Percentiles rank a stretch among this genome's conserved stretches.
phyloP scores from a whole-genome alignment of 2,888 invertebrate species.

The Watsonalla binaria region DNA sequence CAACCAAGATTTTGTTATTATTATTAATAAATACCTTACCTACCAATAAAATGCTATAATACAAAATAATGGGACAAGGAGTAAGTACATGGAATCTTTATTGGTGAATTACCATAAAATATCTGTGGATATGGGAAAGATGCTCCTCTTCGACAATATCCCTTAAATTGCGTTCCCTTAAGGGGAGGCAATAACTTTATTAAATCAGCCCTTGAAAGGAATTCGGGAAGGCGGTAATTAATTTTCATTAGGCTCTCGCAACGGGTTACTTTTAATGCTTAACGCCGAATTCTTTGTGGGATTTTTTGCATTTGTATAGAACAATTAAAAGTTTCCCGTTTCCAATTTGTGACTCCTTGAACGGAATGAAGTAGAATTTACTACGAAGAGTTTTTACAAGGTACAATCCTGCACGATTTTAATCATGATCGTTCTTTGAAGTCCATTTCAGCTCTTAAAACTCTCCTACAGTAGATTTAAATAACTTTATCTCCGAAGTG shows the following conservation, averaged over 20 bases:
- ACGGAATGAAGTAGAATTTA: neutral
- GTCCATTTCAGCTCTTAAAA: too few relatives aligned
- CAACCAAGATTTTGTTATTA: too few relatives aligned
- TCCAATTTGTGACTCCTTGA: neutral
- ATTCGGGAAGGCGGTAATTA: slow-evolving; percentile 39
- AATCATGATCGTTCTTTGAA: too few relatives aligned
- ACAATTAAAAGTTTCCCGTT: neutral
- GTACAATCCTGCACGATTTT: neutral
- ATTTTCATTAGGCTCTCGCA: slow-evolving; percentile 39
- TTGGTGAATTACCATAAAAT: slow-evolving; percentile 5
- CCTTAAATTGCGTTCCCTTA: slow-evolving; percentile 21
- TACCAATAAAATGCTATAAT: too few relatives aligned
- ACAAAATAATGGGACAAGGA: too few relatives aligned
- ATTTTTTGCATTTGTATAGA: slow-evolving; percentile 5
- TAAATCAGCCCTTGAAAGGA: slow-evolving; percentile 34
- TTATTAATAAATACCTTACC: too few relatives aligned
- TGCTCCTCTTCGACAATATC: slow-evolving; percentile 6
- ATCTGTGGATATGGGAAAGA: neutral
- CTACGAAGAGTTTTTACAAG: neutral
- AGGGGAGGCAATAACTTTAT: slow-evolving; percentile 38
- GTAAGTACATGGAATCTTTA: neutral
- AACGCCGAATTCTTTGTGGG: slow-evolving; percentile 11
- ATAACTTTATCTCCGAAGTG: slow-evolving; percentile 12
- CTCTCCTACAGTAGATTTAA: too few relatives aligned
- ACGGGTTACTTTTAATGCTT: slow-evolving; percentile 29